These are phyloP conservation scores for Cercopithecus neglectus DNA, from an alignment of 2,797 vertebrate species.

Conservation along the genomic window DNA sequence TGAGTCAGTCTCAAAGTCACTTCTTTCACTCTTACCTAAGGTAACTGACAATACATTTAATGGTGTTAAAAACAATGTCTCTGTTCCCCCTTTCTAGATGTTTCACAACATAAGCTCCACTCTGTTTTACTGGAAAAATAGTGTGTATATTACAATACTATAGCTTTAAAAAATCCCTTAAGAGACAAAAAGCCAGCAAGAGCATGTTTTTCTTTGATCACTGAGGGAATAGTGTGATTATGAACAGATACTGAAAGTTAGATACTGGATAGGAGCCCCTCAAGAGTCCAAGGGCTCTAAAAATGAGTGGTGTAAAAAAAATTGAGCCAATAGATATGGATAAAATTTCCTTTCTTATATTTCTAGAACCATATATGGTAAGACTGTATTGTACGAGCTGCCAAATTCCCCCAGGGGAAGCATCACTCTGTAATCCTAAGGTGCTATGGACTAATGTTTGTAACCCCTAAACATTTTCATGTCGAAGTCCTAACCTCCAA, in stretches of 20 bases:
- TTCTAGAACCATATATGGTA: not conserved
- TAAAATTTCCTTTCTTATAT: not conserved
- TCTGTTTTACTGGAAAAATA: not conserved
- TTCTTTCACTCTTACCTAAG: not conserved
- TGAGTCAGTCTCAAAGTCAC: not conserved
- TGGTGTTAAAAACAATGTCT: not conserved
- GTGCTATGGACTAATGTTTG: not conserved
- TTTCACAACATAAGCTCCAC: not conserved
- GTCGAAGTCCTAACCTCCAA: too few species aligned
- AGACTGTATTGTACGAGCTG: not conserved
- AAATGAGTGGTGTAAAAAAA: not conserved
- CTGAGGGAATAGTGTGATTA: not conserved
- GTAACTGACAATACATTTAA: not conserved
- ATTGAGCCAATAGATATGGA: not conserved
- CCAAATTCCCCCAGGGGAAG: not conserved
- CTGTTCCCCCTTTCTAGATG: not conserved
- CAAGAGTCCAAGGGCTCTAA: not conserved
- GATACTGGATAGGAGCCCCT: not conserved
- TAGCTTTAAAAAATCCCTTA: not conserved
- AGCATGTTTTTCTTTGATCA: not conserved
- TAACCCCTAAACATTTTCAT: not conserved
- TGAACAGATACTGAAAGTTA: not conserved
- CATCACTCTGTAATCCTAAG: not conserved
- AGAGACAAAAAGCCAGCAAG: not conserved
- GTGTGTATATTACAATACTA: not conserved